A percentile compares a stretch with the other conserved stretches of the same genome.
Conservation (phyloP, 1,140 invertebrate genomes). For the Leptonema lineaticorne region DNA sequence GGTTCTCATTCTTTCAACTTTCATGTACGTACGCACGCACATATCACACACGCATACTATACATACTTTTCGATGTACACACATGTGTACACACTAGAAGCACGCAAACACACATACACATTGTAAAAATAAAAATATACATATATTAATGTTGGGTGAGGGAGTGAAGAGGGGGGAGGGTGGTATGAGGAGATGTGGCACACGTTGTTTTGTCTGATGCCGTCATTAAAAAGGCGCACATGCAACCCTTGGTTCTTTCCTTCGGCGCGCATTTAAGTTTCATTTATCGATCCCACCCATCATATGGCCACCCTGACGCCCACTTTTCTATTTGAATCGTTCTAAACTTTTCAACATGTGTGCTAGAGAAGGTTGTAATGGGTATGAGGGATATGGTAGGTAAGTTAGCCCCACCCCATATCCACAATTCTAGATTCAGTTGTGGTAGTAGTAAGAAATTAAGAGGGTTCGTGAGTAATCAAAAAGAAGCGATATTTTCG, state of each 20-base stretch:
- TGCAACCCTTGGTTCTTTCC: conserved; percentile 18
- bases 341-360: conserved; percentile 43
- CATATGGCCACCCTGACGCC: neutral
- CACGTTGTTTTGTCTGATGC: conserved; percentile 37
- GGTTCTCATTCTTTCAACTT: too few species aligned
- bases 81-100: neutral
- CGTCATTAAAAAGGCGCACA: conserved; percentile 38
- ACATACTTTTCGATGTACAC: too few species aligned
- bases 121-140: neutral
- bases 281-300: conserved; percentile 38
- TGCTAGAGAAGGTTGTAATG: conserved; percentile 30
- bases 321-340: conserved; percentile 16
- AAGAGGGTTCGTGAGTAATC: conserved; percentile 43
- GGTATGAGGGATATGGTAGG: too few species aligned
- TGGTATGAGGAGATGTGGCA: conserved; percentile 32
- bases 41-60: too few species aligned
- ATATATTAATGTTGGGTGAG: neutral
- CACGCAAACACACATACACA: neutral
- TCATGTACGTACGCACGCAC: too few species aligned
- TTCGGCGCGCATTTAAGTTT: conserved; percentile 28
- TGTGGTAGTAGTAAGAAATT: conserved; percentile 38
- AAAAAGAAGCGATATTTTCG: conserved; percentile 41
- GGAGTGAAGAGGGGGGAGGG: conserved; percentile 7
- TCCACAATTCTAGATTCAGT: neutral
- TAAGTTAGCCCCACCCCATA: neutral